Evolutionary conservation across 2,113 vertebrate species (phyloP), one percentile per base, ranked within the genome.

Genomic region (Rhabdomys dilectus): DNA sequence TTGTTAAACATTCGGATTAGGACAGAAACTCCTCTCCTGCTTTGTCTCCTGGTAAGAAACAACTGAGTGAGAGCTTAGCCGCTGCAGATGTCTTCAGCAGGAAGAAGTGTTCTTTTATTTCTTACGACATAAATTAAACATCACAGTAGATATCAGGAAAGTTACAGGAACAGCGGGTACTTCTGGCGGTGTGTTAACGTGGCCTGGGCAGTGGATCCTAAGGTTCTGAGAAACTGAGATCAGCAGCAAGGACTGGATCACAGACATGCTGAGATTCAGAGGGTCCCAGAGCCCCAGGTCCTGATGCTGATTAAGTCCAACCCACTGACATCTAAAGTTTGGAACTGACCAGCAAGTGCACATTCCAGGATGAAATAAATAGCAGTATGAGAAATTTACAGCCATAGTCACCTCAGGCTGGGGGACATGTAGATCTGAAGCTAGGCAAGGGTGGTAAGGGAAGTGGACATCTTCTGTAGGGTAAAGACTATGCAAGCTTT

Each of bases 41-140:
- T 89, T 29, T 88, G 24, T 92, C n/a, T 66, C 42, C 62, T n/a
- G 15, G 62, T 58, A 36, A 64, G 45, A 48, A 90, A 19, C 3
- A 84, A 17, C 7, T 87, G 42, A 62, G 62, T 15, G 29, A 88
- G 82, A 60, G 82, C 90, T 96, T 58, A 81, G 90, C 64, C 62
- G 92, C 93, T 70, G 21, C 51, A 87, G 95, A 89, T 53, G 60
- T 89, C 93, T 93, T 95, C 72, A 95, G 78, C 87, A 78, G 95
- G 89, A 97, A 94, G 91, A 45, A 95, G 9, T 34, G 6, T 0
- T 86, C 68, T 95, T 92, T 94, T 94, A 95, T 93, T 96, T 95
- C 82, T 95, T 95, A 77, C 31, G 91, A 34, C 86, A 97, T 98
- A 96, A 98, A 97, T 97, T 96, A 97, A 97, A 93, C 89, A 98